Base-by-base conservation (phyloP, 1,140 invertebrate species). In the Dreissena polymorpha region DNA sequence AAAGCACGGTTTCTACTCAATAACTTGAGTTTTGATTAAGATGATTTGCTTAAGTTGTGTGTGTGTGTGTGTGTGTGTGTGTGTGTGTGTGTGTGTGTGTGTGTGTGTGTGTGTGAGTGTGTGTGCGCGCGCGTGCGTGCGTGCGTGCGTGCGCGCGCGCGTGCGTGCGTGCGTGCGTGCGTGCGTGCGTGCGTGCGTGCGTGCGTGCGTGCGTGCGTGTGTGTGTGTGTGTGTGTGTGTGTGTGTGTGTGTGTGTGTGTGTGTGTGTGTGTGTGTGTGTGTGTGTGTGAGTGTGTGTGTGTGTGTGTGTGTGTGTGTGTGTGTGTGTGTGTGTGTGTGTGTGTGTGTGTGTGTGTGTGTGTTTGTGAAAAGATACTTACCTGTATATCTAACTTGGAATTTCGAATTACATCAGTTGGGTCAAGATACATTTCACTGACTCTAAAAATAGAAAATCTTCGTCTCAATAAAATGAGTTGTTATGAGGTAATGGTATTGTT, bases 241-340 rank as follows among this genome's bases (percentile, higher is more conserved):
- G 55, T 57, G 55, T 57, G 55, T 57, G 55, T 57, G 55, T 57
- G 55, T 57, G 55, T 57, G 55, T 57, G 55, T 57, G 55, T 57
- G 55, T 57, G 13, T 57, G 55, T 57, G 13, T 57, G 55, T 57
- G 13, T 57, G 55, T 68, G 14, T 68, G 65, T 68, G 29, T 68
- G 65, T 68, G 29, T 68, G 65, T 68, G 29, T 68, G 65, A 23
- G 29, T 68, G 65, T 68, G 29, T 68, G 65, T 8, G 29, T 68
- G 65, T 8, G 29, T 68, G 8, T 8, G 29, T 68, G 65, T 8
- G 29, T 68, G 65, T 8, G 29, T 68, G 65, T 68, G 29, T 68
- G 65, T 68, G 29, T 68, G 65, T 27, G 29, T 68, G 65, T 27
- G 29, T 68, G 65, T 27, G 29, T 68, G 65, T 68, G 29, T 68